Conservation (phyloP, 1,140 invertebrate genomes). For the Pseudomyrmex sp. region DNA sequence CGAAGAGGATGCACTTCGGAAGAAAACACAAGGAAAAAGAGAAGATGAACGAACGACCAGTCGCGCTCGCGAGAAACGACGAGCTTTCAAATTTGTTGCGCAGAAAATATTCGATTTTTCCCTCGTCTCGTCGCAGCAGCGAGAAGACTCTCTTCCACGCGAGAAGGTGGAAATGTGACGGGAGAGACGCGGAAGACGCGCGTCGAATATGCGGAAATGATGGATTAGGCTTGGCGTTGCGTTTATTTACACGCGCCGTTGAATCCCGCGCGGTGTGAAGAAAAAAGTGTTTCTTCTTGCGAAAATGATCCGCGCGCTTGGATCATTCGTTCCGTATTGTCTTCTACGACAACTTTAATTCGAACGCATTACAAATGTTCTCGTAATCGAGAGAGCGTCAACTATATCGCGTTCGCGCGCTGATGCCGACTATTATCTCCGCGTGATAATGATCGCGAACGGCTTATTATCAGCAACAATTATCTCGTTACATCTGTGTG, state of each 20-base stretch:
- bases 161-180: constrained; percentile 30
- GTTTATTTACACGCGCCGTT: background rate
- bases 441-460: constrained; percentile 22
- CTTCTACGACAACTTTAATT: background rate
- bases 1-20: background rate
- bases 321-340: background rate
- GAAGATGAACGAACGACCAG: background rate
- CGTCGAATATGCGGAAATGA: constrained; percentile 46
- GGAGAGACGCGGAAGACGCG: background rate
- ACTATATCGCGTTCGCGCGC: constrained; percentile 23
- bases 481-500: constrained; percentile 26
- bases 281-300: background rate
- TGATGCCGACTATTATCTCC: constrained; percentile 42
- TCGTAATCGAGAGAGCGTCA: background rate
- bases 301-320: no score
- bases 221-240: constrained; percentile 29
- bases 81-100: constrained; percentile 48
- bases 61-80: constrained; percentile 3
- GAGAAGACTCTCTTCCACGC: background rate
- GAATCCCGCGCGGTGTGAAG: background rate
- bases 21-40: background rate
- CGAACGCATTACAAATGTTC: background rate
- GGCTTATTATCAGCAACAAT: constrained; percentile 31
- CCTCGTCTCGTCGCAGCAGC: constrained; percentile 3
- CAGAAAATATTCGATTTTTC: constrained; percentile 41